These are phyloP conservation scores for Apogon talboti DNA, from an alignment of 2,797 vertebrate genomes.

Conservation along the genomic window DNA sequence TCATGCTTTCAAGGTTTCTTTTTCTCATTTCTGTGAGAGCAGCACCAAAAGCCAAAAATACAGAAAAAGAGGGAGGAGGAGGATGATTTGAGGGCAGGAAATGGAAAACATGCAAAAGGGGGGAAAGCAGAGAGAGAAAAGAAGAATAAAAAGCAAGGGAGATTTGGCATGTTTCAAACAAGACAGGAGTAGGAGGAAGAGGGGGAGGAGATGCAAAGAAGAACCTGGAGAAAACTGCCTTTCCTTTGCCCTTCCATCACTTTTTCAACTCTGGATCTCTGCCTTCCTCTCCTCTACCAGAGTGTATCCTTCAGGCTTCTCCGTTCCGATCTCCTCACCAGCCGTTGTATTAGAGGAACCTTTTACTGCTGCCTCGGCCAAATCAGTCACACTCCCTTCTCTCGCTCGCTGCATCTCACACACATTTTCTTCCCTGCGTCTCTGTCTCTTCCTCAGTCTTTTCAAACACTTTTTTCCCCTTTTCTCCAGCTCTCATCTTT, in stretches of 20 bases:
- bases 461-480: conserved; percentile 36
- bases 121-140: conserved; percentile 11
- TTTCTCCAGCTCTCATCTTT: conserved; percentile 47
- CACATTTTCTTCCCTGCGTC: conserved; percentile 27
- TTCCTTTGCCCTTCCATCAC: conserved; percentile 38
- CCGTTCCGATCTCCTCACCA: conserved; percentile 66
- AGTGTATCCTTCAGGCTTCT: conserved; percentile 75
- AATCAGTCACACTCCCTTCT: conserved; percentile 74
- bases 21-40: conserved; percentile 38
- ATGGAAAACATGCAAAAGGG: conserved; percentile 14
- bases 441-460: conserved; percentile 41
- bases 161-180: conserved; percentile 33
- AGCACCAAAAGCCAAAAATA: conserved; percentile 45
- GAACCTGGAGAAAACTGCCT: conserved; percentile 39
- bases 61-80: conserved; percentile 28
- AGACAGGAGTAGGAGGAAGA: conserved; percentile 17
- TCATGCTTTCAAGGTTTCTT: conserved; percentile 54
- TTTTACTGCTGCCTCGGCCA: conserved; percentile 68
- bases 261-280: conserved; percentile 52
- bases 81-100: conserved; percentile 30
- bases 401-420: conserved; percentile 39
- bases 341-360: conserved; percentile 70
- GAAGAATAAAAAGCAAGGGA: conserved; percentile 30
- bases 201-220: conserved; percentile 37
- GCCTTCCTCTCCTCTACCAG: conserved; percentile 60